phyloP scores from a whole-genome alignment of 2,797 vertebrate species.

The Enteromius mattozi region DNA sequence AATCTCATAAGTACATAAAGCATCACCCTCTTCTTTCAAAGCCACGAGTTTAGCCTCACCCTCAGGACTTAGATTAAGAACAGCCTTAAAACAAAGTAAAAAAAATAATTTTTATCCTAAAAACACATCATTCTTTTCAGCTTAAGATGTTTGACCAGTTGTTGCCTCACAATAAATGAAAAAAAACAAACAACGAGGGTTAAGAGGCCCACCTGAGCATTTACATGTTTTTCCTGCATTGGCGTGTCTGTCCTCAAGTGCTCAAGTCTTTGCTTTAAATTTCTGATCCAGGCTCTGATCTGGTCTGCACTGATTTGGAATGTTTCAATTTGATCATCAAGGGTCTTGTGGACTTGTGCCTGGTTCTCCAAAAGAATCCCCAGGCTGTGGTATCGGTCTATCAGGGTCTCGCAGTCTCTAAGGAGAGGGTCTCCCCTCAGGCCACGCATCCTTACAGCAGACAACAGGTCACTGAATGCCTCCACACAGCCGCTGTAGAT shows the following conservation, averaged over 20 bases:
- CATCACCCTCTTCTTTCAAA: conserved; percentile 43
- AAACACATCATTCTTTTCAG: background rate
- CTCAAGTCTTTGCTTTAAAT: conserved; percentile 73
- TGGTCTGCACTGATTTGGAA: conserved; percentile 74
- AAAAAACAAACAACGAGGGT: background rate
- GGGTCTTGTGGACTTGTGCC: conserved; percentile 60
- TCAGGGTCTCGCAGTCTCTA: conserved; percentile 75
- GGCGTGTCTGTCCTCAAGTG: conserved; percentile 63
- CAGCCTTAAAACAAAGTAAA: conserved; percentile 69
- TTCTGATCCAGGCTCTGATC: conserved; percentile 78
- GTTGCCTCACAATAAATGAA: background rate
- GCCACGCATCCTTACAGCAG: conserved; percentile 79
- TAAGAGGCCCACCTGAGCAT: conserved; percentile 77
- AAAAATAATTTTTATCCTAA: background rate
- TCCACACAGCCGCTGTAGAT: conserved; percentile 78
- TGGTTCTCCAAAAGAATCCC: conserved; percentile 68
- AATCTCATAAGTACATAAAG: conserved; percentile 54
- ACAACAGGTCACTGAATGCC: conserved; percentile 74
- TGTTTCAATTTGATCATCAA: conserved; percentile 65
- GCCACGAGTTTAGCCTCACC: conserved; percentile 71
- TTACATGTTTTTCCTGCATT: conserved; percentile 72
- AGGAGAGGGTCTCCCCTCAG: conserved; percentile 78
- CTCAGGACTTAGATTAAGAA: conserved; percentile 70
- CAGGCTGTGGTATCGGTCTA: conserved; percentile 79
- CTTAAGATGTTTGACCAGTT: background rate